phyloP scores from a whole-genome alignment of 2,797 vertebrate genomes.

The Acropternis orthonyx region DNA sequence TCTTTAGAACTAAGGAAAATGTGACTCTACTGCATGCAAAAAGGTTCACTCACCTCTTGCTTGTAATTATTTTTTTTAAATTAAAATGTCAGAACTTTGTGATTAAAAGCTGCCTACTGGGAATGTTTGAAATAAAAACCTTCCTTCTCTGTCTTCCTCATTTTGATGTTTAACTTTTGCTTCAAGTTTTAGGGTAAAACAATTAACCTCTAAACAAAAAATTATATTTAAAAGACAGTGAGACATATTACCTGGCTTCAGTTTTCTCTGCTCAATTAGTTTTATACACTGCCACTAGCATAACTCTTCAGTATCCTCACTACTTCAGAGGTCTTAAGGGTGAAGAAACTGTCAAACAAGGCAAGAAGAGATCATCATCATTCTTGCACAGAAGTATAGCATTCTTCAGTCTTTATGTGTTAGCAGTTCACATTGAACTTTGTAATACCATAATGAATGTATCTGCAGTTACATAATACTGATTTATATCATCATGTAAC shows the following conservation, averaged over 20 bases:
- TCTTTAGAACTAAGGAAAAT: not conserved
- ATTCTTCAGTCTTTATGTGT: not conserved
- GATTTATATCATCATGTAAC: not conserved
- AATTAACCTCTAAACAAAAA: slow-evolving; percentile 28
- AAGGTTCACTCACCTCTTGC: not conserved
- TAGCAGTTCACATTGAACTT: not conserved
- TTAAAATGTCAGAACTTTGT: slow-evolving; percentile 21
- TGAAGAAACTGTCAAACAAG: not conserved
- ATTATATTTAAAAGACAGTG: not conserved
- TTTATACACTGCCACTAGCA: not conserved
- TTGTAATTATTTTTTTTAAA: slow-evolving; percentile 47
- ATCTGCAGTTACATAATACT: not conserved
- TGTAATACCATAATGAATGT: not conserved
- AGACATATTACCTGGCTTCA: not conserved
- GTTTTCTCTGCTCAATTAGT: not conserved
- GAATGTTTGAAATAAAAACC: not conserved
- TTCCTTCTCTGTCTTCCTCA: not conserved
- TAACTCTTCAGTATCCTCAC: not conserved
- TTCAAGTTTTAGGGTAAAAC: not conserved
- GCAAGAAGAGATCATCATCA: not conserved
- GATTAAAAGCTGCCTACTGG: slow-evolving; percentile 25
- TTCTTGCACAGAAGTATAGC: not conserved
- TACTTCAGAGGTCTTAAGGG: not conserved
- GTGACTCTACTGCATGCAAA: not conserved
- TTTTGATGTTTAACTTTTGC: slow-evolving; percentile 13